Evolutionary conservation across 2,888 invertebrate species (phyloP), one percentile per base, ranked within the genome.

Genomic region (Patella depressa): DNA sequence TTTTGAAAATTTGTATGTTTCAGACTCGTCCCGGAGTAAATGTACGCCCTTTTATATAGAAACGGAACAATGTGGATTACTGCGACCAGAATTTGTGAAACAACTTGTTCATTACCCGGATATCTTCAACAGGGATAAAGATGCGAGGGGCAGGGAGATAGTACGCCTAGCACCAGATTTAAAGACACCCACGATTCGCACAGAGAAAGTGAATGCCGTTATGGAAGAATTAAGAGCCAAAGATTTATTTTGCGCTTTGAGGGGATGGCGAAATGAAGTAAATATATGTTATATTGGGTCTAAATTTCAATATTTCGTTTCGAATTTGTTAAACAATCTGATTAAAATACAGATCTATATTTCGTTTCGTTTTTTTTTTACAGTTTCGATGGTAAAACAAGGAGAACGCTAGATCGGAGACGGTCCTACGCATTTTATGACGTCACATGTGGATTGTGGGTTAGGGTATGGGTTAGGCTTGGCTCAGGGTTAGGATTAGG

Each of bases 241-340:
- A 86, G 95, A 95, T 88, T 73, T 75, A 2, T 95, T 97, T 71
- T 93, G 97, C 12, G 82, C 88, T 15, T 83, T 91, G 53, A 82
- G 82, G 70, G 97, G 98, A 24, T 98, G 98, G 98, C 94, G 98
- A 90, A 95, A 98, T 93, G 98, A 98, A 94, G 96, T 96, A 91
- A 86, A 69, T 72, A 57, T 45, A 0, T 45, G 45, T 45, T 7
- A 45, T 45, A 45, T 45, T 0, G 45, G 7, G 45, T 45, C 45
- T 7, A 45, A 45, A 45, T 45, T 45, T 45, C 7, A 45, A 45
- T 7, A 45, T 7, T 3, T 29, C 29, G 29, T 19, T 19, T 59
- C n/a, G 59, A n/a, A 24, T 4, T 57, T 34, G 34, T 53, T 19
- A 59, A 3, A 17, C n/a, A n/a, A n/a, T n/a, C n/a, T n/a, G n/a